Conservation (phyloP, 2,113 vertebrate genomes). For the Petroica traversi region DNA sequence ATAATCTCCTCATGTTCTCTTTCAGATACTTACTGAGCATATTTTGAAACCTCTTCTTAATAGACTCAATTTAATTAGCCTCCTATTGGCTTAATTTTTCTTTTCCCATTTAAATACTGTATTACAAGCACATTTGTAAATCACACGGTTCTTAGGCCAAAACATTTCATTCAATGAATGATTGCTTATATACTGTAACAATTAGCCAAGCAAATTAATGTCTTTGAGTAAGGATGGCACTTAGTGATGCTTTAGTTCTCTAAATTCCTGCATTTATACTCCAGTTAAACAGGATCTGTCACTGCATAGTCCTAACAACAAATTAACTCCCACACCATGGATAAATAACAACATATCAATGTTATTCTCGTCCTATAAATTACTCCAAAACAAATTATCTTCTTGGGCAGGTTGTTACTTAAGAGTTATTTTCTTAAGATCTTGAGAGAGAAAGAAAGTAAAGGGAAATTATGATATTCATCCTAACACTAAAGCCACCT, state of each 20-base stretch:
- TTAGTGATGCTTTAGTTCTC: constrained; percentile 18
- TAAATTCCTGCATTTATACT: constrained; percentile 16
- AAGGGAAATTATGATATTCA: background rate
- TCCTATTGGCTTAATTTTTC: constrained; percentile 53
- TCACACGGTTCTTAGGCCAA: constrained; percentile 20
- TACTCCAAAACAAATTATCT: background rate
- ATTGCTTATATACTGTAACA: constrained; percentile 39
- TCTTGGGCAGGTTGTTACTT: background rate
- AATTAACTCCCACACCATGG: background rate
- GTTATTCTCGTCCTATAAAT: background rate
- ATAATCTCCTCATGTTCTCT: background rate
- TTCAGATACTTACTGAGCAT: background rate
- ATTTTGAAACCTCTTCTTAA: constrained; percentile 50
- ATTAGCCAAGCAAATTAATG: constrained; percentile 46
- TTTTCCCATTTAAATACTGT: constrained; percentile 42
- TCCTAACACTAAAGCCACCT: background rate
- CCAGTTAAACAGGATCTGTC: constrained; percentile 11
- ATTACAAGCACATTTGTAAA: constrained; percentile 49
- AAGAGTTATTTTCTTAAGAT: background rate
- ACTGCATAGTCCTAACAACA: background rate
- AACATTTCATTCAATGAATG: constrained; percentile 24
- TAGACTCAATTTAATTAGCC: constrained; percentile 39
- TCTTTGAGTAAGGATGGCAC: constrained; percentile 17
- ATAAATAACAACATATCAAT: constrained; percentile 1
- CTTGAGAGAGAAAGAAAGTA: background rate